Evolutionary conservation across 2,888 invertebrate genomes (phyloP), one percentile per base, ranked within the genome.

Genomic region (Erynnis tages): DNA sequence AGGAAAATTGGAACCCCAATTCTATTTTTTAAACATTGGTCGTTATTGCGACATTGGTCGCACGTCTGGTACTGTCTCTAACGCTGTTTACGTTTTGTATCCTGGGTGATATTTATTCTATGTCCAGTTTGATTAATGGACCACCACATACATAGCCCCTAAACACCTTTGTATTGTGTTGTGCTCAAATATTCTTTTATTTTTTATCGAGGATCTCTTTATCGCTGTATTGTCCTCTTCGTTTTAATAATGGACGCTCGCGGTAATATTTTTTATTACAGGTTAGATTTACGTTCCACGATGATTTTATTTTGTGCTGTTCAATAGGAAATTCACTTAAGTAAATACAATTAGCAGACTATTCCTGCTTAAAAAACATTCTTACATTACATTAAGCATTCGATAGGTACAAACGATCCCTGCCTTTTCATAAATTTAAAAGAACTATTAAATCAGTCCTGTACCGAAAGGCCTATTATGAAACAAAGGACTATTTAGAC

Each of bases 91-190:
- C 35, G 35, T 35, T 43, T 7, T 27, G 34, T 25, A 37, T 44
- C 50, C 43, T 50, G 19, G 7, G 21, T 27, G 43, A 50, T 50
- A 50, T 50, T 44, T 44, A 41, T 49, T 44, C 50, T 44, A 43
- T 35, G 35, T 44, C 44, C 37, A 16, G 44, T 44, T 30, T 52
- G 50, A 52, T 52, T 52, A 52, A 52, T 44, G 43, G n/a, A 52
- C 37, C 29, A 52, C 35, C 50, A 52, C 11, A 44, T 52, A 43
- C 44, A 44, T 25, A 25, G 27, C 11, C 29, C 43, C 43, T 52
- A 52, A 52, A 44, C 37, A 44, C 44, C 44, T 52, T 10, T 47
- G n/a, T 44, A 35, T 35, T 35, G 34, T 17, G 17, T 34, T 17
- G 34, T 45, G 14, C 13, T 35, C 35, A 13, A 27, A 43, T 43